Base-by-base conservation (phyloP, 2,797 vertebrate species). In the Microcaecilia unicolor region DNA sequence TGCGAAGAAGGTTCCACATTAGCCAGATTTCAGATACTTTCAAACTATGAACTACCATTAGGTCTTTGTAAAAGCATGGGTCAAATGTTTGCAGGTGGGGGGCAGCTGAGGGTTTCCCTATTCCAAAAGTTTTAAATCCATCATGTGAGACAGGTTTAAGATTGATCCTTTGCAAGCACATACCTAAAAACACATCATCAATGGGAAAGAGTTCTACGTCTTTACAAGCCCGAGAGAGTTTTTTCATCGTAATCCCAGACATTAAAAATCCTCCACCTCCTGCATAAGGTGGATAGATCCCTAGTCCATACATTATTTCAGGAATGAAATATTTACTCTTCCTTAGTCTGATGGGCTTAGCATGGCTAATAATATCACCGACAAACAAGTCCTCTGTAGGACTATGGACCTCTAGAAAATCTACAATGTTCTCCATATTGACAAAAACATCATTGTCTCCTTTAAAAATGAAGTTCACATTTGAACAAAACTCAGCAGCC, bases 141-240 rank as follows among this genome's bases (percentile, higher is more conserved):
- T 84, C 82, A 1, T 99, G 96, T 5, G 83, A 67, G 2, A 67
- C 52, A 0, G 92, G 93, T 28, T 85, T 82, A 45, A 98, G 78
- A 10, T 75, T 81, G 7, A 98, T 85, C 23, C 90, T 74, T 73
- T 92, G 90, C 30, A 98, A 74, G 59, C 95, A 98, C 93, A 98
- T 99, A n/a, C 96, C 95, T 67, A 99, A 52, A 44, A 98, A 99
- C 49, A 99, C 96, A 0, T 98, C 94, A 0, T 98, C 96, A 0
- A 99, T 99, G 18, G 96, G 96, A 51, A 97, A 99, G 55, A 99
- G 72, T 53, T 99, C 96, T 15, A 99, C 96, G 61, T 97, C 85
- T 4, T 74, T 74, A 48, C 94, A 97, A 22, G 92, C 88, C 1
- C 55, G 44, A 4, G 88, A 80, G 1, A 99, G 80, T 16, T 83